Base-by-base conservation (phyloP, 1,140 invertebrate genomes). In the Megalonaias nervosa region DNA sequence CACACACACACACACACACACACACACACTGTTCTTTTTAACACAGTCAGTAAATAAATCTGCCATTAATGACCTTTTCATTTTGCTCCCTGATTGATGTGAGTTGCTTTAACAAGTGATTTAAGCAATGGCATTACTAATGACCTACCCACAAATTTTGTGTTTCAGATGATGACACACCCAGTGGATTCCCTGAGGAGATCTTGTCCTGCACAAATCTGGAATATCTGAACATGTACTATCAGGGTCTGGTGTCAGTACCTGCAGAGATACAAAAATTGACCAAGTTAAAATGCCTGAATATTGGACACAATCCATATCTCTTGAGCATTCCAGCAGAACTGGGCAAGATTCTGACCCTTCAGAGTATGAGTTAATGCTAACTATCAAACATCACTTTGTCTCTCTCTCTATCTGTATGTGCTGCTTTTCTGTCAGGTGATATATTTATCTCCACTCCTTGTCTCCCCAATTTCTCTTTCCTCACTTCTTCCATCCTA, bases 171-270 rank as follows among this genome's bases (percentile, higher is more conserved):
- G 86, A 87, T 75, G 84, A 88, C 59, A 81, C 81, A 16, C 82
- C 83, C 1, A 82, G 84, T 85, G 88, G 88, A 12, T 86, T 89
- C 71, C 88, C 88, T 26, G 61, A 79, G 75, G 86, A 85, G 65
- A 77, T 89, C 15, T 71, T 86, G 19, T 67, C 79, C 26, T 77
- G 88, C 69, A 74, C 77, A 23, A 85, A 76, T 19, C 77, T 89
- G 67, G 78, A 81, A 61, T 87, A 87, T 69, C 80, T 89, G 6
- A 82, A 83, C 58, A 57, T 89, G 38, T 81, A 85, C 67, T 89
- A 84, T 77, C 89, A 88, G 26, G 87, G 84, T 0, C 72, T 89
- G 21, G 85, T 87, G 16, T 74, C 78, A 16, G 61, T 89, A 14
- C 88, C 88, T 15, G 78, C 81, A 13, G 80, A 74, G 23, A 89